Percentiles rank a stretch among this genome's conserved stretches.
These are phyloP conservation scores for Protaetia brevitarsis DNA, from an alignment of 1,140 invertebrate species.

Conservation along the genomic window DNA sequence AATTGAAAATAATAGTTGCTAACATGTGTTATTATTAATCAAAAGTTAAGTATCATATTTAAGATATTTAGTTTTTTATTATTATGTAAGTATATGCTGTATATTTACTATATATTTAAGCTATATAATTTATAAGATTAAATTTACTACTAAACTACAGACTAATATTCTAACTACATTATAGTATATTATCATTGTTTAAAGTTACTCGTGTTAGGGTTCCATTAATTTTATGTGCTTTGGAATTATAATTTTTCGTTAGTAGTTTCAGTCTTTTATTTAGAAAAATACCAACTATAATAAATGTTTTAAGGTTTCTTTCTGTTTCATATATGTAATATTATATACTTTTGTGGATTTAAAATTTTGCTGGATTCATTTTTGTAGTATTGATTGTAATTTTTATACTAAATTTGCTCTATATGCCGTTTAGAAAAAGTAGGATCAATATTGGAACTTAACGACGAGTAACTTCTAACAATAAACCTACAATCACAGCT, in stretches of 20 bases:
- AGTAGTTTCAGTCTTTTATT: neutral
- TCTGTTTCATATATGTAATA: no score
- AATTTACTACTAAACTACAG: constrained; percentile 13
- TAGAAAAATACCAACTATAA: neutral
- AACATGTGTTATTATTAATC: neutral
- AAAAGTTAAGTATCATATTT: constrained; percentile 6
- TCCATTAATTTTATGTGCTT: neutral
- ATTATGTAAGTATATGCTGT: neutral
- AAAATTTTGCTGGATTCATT: no score
- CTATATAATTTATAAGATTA: constrained; percentile 1
- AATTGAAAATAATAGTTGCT: neutral
- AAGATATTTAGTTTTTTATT: neutral
- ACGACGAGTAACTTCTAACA: neutral
- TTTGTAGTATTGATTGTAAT: neutral
- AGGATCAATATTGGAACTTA: neutral
- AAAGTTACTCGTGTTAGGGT: neutral
- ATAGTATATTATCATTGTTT: neutral
- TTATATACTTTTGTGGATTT: no score
- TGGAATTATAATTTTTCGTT: no score
- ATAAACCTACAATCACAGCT: constrained; percentile 29
- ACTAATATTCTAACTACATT: constrained; percentile 8
- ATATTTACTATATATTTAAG: neutral
- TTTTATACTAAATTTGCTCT: neutral
- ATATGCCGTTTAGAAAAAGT: neutral
- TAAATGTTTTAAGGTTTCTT: no score